Evolutionary conservation across 2,797 vertebrate genomes (phyloP).

Genomic region (Pangasius larnaudii): DNA sequence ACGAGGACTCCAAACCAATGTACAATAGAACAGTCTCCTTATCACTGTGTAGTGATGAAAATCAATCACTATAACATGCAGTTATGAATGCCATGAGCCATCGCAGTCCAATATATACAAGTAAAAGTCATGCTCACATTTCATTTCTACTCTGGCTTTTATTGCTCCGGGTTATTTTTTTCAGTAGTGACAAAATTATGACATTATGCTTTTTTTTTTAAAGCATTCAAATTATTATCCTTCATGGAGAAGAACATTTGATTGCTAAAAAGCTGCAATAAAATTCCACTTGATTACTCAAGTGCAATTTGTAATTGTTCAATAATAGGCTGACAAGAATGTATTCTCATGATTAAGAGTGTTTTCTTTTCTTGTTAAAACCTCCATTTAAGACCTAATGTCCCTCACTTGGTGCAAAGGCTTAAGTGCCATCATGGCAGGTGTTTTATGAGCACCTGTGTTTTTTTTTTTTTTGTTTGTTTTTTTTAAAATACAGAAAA

Average conservation of each 20-base stretch:
- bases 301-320: constrained; percentile 51
- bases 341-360: constrained; percentile 49
- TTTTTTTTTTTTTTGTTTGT: too few species aligned
- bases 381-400: constrained; percentile 43
- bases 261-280: constrained; percentile 33
- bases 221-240: constrained; percentile 23
- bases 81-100: neutral
- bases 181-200: neutral
- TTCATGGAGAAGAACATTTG: constrained; percentile 21
- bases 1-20: neutral
- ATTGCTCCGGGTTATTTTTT: neutral
- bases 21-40: neutral
- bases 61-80: neutral
- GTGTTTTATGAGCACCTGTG: constrained; percentile 46
- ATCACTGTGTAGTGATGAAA: neutral
- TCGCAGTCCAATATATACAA: neutral
- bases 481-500: neutral
- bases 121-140: neutral
- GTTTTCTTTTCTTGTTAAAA: constrained; percentile 53
- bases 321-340: constrained; percentile 49
- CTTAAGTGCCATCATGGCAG: constrained; percentile 46
- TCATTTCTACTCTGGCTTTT: neutral
- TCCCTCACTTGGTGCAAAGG: constrained; percentile 20
- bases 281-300: constrained; percentile 27
- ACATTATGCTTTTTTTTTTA: constrained; percentile 24